These are phyloP conservation scores for Petaurus breviceps DNA, from an alignment of 2,113 vertebrate species.

Conservation along the genomic window DNA sequence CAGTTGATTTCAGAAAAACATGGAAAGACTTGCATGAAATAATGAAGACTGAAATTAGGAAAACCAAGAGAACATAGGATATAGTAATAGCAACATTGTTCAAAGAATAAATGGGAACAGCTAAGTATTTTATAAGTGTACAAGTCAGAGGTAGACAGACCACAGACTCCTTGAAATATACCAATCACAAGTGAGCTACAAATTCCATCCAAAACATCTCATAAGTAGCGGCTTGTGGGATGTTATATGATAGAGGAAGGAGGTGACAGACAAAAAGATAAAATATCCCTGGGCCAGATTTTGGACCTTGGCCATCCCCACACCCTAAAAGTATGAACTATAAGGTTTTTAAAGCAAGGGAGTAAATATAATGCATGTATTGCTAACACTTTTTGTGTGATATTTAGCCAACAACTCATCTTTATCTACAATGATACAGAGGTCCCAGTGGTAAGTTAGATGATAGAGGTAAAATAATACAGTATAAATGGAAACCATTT, in stretches of 20 bases:
- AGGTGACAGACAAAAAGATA: neutral
- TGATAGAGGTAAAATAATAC: neutral
- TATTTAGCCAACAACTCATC: neutral
- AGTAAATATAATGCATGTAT: neutral
- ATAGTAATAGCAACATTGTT: neutral
- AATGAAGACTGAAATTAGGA: neutral
- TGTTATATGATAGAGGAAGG: conserved; percentile 6
- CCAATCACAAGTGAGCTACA: neutral
- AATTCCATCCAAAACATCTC: neutral
- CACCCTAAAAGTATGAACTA: neutral
- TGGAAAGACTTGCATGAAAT: neutral
- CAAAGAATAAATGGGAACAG: too few species aligned
- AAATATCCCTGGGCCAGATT: neutral
- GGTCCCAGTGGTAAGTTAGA: neutral
- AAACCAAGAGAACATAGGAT: neutral
- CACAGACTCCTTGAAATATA: too few species aligned
- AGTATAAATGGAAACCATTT: neutral
- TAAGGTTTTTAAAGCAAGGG: neutral
- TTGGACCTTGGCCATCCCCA: neutral
- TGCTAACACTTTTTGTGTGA: neutral
- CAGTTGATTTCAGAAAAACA: neutral
- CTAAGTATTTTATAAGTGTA: neutral
- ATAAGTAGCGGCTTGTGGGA: neutral
- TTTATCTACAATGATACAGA: neutral
- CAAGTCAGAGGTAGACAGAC: neutral